phyloP scores from a whole-genome alignment of 2,888 invertebrate species.

The Tachina grossa region DNA sequence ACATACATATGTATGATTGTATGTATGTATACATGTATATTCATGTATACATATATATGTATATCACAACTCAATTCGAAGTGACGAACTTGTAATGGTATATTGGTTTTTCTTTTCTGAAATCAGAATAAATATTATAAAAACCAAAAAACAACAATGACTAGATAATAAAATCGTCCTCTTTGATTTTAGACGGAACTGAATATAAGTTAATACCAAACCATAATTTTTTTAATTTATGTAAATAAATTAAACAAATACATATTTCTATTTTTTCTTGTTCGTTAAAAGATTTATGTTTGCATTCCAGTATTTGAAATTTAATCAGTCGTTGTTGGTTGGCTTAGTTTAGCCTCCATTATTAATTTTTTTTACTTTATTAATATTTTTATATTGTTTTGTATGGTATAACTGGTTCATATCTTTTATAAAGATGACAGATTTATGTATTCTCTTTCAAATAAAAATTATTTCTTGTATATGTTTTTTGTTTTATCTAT shows the following conservation, averaged over 20 bases:
- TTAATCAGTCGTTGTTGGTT: slow-evolving; percentile 17
- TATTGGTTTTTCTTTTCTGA: slow-evolving; percentile 20
- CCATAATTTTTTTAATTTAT: slow-evolving; percentile 70
- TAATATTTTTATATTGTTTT: slow-evolving; percentile 16
- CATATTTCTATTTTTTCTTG: slow-evolving; percentile 18
- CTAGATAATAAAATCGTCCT: slow-evolving; percentile 15
- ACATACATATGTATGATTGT: too few species aligned
- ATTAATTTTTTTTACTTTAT: slow-evolving; percentile 37
- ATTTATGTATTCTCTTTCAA: slow-evolving; percentile 42
- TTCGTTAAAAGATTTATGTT: slow-evolving; percentile 73
- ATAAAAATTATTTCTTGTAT: background rate
- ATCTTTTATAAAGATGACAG: slow-evolving; percentile 36
- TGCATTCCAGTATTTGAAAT: slow-evolving; percentile 14
- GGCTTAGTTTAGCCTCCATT: slow-evolving; percentile 15
- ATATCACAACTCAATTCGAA: background rate
- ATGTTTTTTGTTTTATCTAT: slow-evolving; percentile 10
- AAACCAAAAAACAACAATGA: slow-evolving; percentile 9
- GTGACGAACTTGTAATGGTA: background rate
- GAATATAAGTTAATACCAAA: background rate
- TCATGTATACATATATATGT: too few species aligned
- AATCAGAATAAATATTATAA: slow-evolving; percentile 37
- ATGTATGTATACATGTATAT: too few species aligned
- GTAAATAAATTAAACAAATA: slow-evolving; percentile 76
- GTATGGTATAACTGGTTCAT: slow-evolving; percentile 37
- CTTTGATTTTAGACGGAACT: background rate